Evolutionary conservation across 2,113 vertebrate species (phyloP), one percentile per base, ranked within the genome.

Genomic region (Chauna torquata): DNA sequence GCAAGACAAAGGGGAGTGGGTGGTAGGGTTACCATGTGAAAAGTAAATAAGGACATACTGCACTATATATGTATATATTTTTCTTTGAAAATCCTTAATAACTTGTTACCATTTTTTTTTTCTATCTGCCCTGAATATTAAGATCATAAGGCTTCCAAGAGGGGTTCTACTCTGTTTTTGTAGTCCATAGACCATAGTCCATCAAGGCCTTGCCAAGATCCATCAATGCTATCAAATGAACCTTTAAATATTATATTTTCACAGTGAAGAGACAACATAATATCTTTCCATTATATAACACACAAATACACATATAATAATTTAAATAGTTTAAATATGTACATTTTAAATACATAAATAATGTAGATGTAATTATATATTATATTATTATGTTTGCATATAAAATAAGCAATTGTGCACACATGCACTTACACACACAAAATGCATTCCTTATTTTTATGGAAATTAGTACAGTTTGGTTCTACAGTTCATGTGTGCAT

Each of bases 1-100:
- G 44, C 36, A 93, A 91, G 65, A 96, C 83, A 94, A 92, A 92
- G 54, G 69, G 86, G 86, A 84, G 65, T 64, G 62, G 52, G 57
- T 0, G 3, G 61, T 45, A 80, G 86, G 83, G 83, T 89, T 90
- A 75, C 61, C 58, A 65, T 57, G 52, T 82, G 91, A 87, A 92
- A 96, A 95, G 90, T 92, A 96, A 94, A 75, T 90, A 96, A 82
- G 69, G 81, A 92, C 47, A 84, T 18, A 16, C 28, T 52, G 47
- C 45, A 71, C 23, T 47, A 18, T 52, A 22, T 65, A 30, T n/a
- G n/a, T n/a, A n/a, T n/a, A n/a, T n/a, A 54, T 57, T 71, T 12
- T 2, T 7, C 6, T 65, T 45, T 68, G 49, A 91, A 92, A 82
- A 61, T 92, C 72, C 47, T 68, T 87, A 64, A 91, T 86, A 84